These are phyloP conservation scores for Terebella lapidaria DNA, from an alignment of 2,888 invertebrate genomes.

Conservation along the genomic window DNA sequence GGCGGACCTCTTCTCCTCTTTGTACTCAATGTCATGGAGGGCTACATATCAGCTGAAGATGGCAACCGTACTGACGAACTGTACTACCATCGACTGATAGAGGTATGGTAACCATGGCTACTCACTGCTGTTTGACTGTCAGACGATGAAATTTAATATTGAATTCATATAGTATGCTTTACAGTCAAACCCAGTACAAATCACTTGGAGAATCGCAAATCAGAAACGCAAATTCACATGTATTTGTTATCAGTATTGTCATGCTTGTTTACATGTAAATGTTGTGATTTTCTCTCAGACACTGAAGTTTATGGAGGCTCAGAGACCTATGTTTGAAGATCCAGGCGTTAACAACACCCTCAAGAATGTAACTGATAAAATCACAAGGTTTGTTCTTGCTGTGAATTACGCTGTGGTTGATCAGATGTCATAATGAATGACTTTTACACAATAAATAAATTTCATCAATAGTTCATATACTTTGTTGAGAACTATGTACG, in stretches of 20 bases:
- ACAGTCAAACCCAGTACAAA: too few relatives aligned
- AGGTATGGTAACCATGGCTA: slow-evolving; percentile 33
- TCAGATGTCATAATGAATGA: too few relatives aligned
- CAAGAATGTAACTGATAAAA: slow-evolving; percentile 26
- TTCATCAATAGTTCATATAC: too few relatives aligned
- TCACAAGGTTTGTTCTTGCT: slow-evolving; percentile 36
- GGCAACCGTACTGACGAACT: slow-evolving; percentile 21
- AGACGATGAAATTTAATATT: too few relatives aligned
- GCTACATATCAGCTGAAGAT: slow-evolving; percentile 27
- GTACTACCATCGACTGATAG: slow-evolving; percentile 38
- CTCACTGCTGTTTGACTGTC: too few relatives aligned
- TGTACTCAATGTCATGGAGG: slow-evolving; percentile 71
- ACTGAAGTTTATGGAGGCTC: slow-evolving; percentile 41
- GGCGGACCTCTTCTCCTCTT: slow-evolving; percentile 76
- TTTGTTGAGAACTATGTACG: too few relatives aligned
- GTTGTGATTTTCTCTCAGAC: slow-evolving; percentile 26
- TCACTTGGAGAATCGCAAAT: too few relatives aligned
- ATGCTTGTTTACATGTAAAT: neutral
- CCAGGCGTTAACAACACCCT: slow-evolving; percentile 15
- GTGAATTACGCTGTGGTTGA: too few relatives aligned
- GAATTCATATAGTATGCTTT: too few relatives aligned
- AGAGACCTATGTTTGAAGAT: slow-evolving; percentile 30
- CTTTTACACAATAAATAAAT: too few relatives aligned
- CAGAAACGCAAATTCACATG: too few relatives aligned
- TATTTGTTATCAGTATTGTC: too few relatives aligned